Evolutionary conservation across 2,797 vertebrate species (phyloP).

Genomic region (Halcyon badia): DNA sequence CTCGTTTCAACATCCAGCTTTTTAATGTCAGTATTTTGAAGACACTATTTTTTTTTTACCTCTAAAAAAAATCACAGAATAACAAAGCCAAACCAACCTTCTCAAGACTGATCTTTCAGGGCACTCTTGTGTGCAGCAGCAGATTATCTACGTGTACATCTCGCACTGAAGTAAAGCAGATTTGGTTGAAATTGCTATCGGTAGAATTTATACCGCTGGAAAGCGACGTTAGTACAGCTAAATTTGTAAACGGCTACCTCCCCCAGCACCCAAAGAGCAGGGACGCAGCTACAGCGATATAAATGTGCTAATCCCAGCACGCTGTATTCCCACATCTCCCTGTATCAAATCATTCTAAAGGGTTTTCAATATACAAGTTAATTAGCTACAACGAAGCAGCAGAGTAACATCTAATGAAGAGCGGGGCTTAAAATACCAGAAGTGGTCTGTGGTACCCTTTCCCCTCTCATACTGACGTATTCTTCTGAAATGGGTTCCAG

Average conservation of each 20-base stretch:
- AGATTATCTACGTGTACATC: background rate
- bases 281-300: background rate
- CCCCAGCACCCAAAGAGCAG: constrained; percentile 51
- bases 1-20: background rate
- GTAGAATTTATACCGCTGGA: background rate
- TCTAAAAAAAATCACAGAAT: background rate
- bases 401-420: constrained; percentile 48
- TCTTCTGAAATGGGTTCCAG: background rate
- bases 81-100: background rate
- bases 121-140: background rate
- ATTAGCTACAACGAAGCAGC: constrained; percentile 49
- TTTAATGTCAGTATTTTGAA: background rate
- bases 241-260: constrained; percentile 28
- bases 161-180: background rate
- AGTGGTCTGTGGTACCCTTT: background rate
- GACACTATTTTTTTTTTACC: background rate
- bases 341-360: constrained; percentile 59
- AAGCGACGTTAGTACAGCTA: background rate
- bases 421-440: constrained; percentile 1
- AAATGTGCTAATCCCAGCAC: constrained; percentile 65
- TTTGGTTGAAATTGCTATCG: background rate
- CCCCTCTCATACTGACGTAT: background rate
- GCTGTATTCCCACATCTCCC: constrained; percentile 54
- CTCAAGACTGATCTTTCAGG: background rate
- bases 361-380: constrained; percentile 73